Base-by-base conservation (phyloP, 1,140 invertebrate species). In the Capitella teleta region DNA sequence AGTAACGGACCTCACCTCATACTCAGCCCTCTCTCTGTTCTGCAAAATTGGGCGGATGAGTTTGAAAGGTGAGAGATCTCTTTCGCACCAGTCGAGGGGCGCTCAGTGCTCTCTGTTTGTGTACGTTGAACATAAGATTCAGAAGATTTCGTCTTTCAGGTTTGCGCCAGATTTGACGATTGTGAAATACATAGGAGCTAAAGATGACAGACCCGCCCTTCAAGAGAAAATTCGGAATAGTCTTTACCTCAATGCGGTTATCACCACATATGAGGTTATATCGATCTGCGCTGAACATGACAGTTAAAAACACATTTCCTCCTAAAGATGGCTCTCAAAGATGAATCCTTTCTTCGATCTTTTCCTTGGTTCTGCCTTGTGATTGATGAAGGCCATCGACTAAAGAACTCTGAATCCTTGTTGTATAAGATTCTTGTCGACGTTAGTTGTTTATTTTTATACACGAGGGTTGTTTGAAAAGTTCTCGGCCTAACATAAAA, bases 391-490 rank as follows among this genome's bases (percentile, higher is more conserved):
- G 96, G 94, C 36, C 96, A 99, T 77, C 78, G 95, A 57, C 73
- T 99, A 25, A 99, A 99, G 74, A 99, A 99, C 76, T 79, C 88
- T 56, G 95, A 98, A 70, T 98, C 94, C 66, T 94, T 97, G 74
- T 75, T 99, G 18, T 75, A 98, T 61, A 92, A 90, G 74, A 88
- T 87, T 14, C 77, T 98, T 1, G 81, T 82, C 60, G 85, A 94
- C 66, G 66, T 70, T 57, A 25, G 19, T 10, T 24, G n/a, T n/a
- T n/a, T n/a, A n/a, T n/a, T n/a, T n/a, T n/a, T n/a, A n/a, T n/a
- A n/a, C n/a, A n/a, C n/a, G n/a, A n/a, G n/a, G n/a, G n/a, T n/a
- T n/a, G n/a, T n/a, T n/a, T n/a, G n/a, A n/a, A n/a, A n/a, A n/a
- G n/a, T n/a, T n/a, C n/a, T n/a, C n/a, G n/a, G n/a, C n/a, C n/a